Conservation (phyloP, 2,797 vertebrate genomes). For the Epinephelus awoara region DNA sequence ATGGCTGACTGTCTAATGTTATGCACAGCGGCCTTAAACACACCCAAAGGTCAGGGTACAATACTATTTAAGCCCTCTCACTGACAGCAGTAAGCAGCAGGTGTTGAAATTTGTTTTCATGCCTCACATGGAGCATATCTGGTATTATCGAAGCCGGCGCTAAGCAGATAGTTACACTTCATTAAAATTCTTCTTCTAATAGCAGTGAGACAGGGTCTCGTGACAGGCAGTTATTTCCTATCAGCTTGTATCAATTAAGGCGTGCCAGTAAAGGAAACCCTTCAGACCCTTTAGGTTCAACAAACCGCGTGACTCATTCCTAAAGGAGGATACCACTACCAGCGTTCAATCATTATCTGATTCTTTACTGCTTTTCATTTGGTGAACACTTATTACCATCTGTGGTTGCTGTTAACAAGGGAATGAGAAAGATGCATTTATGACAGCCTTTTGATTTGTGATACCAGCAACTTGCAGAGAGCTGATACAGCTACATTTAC, state of each 20-base stretch:
- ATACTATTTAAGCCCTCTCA: constrained; percentile 51
- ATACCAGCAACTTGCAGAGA: no score
- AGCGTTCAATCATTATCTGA: background rate
- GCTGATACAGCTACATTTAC: no score
- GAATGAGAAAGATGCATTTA: no score
- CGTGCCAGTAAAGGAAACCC: background rate
- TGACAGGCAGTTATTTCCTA: constrained; percentile 53
- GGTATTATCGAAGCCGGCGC: constrained; percentile 29
- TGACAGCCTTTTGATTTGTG: no score
- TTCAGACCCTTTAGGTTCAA: no score
- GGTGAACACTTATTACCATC: background rate
- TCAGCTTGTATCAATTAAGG: constrained; percentile 38
- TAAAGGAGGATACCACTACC: no score
- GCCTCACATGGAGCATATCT: constrained; percentile 35
- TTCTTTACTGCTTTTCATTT: constrained; percentile 13
- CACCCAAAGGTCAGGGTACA: constrained; percentile 55
- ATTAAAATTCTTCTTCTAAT: constrained; percentile 73
- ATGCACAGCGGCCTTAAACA: constrained; percentile 16
- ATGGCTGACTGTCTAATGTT: constrained; percentile 24
- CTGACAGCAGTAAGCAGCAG: constrained; percentile 67
- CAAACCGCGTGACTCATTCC: no score
- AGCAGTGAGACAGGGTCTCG: constrained; percentile 20
- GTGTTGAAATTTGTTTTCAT: constrained; percentile 66
- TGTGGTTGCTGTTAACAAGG: no score
- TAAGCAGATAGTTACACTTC: constrained; percentile 50